Base-by-base conservation (phyloP, 2,797 vertebrate species). In the Loris lydekkerianus region DNA sequence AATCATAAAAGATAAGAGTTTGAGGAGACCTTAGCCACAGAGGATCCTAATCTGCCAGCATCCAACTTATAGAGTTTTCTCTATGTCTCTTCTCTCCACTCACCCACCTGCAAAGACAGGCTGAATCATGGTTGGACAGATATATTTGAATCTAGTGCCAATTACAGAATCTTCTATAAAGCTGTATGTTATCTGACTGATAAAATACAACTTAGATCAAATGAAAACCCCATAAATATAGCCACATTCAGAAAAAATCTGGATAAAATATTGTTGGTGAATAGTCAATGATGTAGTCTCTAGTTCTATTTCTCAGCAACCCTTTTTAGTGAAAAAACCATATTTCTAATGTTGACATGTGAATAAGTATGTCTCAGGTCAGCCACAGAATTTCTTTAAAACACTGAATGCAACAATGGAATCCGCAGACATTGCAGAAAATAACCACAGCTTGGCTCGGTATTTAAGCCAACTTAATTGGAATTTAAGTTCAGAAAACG, bases 191-290 rank as follows among this genome's bases (percentile, higher is more conserved):
- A 63, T 25, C 53, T 95, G 56, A 65, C n/a, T 76, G 29, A 63
- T 75, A 91, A 20, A 86, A 5, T 63, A 34, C 72, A 87, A 86
- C 14, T 93, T 70, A 87, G 18, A 65, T 83, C 27, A 34, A 96
- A 69, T 56, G 31, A 90, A 91, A 17, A 56, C 58, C 31, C 40
- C 49, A 91, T 25, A 86, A 95, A 91, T 49, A 56, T 10, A 72
- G 53, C 43, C 73, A 89, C 1, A 83, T 34, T 31, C 49, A 89
- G 49, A 15, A 53, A 80, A 97, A 89, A 93, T 81, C 60, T 61
- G 29, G 23, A 76, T 83, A 95, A 95, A 95, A 90, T 61, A 76
- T 27, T 82, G 5, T 78, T 90, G 56, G 43, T 70, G 13, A 95
- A 40, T 10, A 87, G 65, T 82, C 3, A 0, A 56, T 31, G 34